These are phyloP conservation scores for Eciton burchellii DNA, from an alignment of 1,140 invertebrate species.

Conservation along the genomic window DNA sequence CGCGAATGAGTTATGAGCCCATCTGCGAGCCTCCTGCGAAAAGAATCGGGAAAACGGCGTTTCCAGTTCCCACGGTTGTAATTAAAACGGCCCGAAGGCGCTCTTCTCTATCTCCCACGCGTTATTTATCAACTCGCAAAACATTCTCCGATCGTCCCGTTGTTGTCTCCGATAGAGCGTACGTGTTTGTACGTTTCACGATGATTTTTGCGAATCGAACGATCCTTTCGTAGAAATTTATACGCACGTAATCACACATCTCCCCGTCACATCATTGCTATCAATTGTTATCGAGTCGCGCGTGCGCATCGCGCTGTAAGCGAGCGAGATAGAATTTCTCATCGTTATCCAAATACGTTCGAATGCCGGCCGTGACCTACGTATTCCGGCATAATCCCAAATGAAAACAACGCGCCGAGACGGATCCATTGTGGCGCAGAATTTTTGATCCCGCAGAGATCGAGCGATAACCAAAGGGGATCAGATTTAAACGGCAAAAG, in stretches of 20 bases:
- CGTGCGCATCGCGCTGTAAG: neutral
- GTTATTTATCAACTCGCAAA: too few relatives aligned
- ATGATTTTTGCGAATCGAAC: too few relatives aligned
- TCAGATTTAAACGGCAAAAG: conserved; percentile 72
- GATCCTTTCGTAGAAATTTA: too few relatives aligned
- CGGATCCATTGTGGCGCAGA: conserved; percentile 61
- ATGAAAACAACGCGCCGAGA: conserved; percentile 66
- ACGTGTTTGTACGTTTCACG: too few relatives aligned
- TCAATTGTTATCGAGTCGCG: too few relatives aligned
- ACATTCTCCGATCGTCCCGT: too few relatives aligned
- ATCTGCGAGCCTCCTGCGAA: conserved; percentile 65
- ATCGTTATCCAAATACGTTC: neutral
- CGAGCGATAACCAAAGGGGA: conserved; percentile 67
- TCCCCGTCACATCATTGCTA: too few relatives aligned
- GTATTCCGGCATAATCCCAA: conserved; percentile 67
- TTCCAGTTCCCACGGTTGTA: conserved; percentile 61
- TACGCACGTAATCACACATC: too few relatives aligned
- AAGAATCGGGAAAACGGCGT: conserved; percentile 58
- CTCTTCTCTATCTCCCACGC: neutral
- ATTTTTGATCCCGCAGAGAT: conserved; percentile 70
- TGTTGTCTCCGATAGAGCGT: too few relatives aligned
- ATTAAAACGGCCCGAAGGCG: conserved; percentile 27
- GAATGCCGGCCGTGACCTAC: conserved; percentile 36
- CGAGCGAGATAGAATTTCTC: neutral
- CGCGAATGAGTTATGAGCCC: conserved; percentile 67